phyloP scores from a whole-genome alignment of 2,888 invertebrate genomes.

The Aelia acuminata region DNA sequence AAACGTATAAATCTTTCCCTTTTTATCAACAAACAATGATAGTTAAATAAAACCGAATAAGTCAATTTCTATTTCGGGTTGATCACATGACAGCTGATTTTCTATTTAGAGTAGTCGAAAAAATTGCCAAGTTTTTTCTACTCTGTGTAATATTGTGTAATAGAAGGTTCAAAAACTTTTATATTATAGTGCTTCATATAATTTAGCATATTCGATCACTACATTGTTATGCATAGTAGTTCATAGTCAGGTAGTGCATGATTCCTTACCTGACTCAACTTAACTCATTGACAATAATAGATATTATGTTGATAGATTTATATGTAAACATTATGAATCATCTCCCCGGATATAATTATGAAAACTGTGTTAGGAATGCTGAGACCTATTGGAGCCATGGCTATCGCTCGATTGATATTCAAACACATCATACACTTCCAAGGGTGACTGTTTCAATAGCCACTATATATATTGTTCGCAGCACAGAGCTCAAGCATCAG shows the following conservation, averaged over 20 bases:
- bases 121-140: no score
- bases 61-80: no score
- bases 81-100: no score
- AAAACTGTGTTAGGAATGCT: not conserved
- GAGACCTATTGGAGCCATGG: not conserved
- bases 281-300: not conserved
- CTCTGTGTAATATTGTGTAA: no score
- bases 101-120: no score
- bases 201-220: not conserved
- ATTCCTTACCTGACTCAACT: not conserved
- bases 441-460: not conserved
- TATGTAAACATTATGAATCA: not conserved
- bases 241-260: no score
- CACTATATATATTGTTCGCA: not conserved
- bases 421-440: not conserved
- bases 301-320: not conserved
- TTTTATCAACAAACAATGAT: no score
- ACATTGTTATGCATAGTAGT: not conserved
- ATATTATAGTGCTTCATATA: not conserved
- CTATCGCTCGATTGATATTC: not conserved
- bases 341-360: not conserved
- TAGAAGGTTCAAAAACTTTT: no score
- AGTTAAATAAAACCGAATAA: no score
- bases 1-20: no score
- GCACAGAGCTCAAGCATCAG: not conserved